Evolutionary conservation across 2,888 invertebrate species (phyloP), one percentile per base, ranked within the genome.

Genomic region (Tanytarsus gracilentus): DNA sequence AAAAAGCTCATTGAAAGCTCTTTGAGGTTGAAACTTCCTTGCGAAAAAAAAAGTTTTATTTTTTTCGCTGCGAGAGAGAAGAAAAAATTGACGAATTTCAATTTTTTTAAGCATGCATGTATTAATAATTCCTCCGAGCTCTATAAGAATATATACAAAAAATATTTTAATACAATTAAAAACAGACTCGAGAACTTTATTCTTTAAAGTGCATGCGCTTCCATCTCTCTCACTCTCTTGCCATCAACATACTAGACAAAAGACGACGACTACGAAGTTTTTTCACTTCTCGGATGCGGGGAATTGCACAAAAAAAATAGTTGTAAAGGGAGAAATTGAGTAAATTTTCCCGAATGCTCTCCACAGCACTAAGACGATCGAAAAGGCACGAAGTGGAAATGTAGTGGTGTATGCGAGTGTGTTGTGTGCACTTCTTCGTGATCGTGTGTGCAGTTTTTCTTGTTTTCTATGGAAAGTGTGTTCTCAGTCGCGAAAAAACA

Each of bases 401-500:
- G n/a, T n/a, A n/a, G n/a, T n/a, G n/a, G n/a, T n/a, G n/a, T n/a
- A n/a, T n/a, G n/a, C n/a, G n/a, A n/a, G n/a, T n/a, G n/a, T 18
- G 18, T 44, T 23, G 44, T 44, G 23, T 44, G 27, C 58, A 58
- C 33, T 53, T n/a, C n/a, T n/a, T 53, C 36, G 29, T 25, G 25
- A 51, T 18, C 55, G 58, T 29, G 58, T 29, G 27, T 58, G 58
- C 58, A 58, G 48, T 48, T 58, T 53, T 48, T 48, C 48, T 58
- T 36, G 51, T 36, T 26, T 39, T 40, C 25, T 14, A 27, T 26
- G 58, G 48, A 58, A 58, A 44, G 44, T 48, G 44, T 48, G 44
- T 58, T 58, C 58, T 58, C 58, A 58, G 58, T 58, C 58, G 58
- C 58, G 58, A 48, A 58, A 58, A 58, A 48, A 58, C 58, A 58